phyloP scores from a whole-genome alignment of 64 coral and sea anemone species.

The Stichodactyla helianthus region DNA sequence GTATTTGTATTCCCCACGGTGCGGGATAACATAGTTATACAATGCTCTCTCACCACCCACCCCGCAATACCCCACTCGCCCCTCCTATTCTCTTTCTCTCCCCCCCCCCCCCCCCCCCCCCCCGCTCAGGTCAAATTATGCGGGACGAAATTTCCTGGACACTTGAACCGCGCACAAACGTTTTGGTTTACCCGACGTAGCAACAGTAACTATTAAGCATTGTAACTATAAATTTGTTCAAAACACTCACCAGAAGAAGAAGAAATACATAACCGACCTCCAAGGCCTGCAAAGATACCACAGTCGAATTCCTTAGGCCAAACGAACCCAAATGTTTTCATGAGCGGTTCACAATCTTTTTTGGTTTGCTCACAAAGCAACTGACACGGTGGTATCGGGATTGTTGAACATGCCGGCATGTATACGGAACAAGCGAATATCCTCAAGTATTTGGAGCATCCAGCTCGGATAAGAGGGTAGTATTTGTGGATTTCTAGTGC shows the following conservation, averaged over 20 bases:
- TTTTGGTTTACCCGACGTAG: too few species aligned
- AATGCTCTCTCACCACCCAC: too few species aligned
- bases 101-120: too few species aligned
- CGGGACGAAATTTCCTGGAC: too few species aligned
- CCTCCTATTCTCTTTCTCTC: too few species aligned
- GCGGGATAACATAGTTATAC: too few species aligned
- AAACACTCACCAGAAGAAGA: conserved; percentile 37
- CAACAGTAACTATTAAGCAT: background rate
- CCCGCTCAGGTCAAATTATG: too few species aligned
- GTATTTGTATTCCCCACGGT: too few species aligned
- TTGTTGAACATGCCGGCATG: conserved; percentile 35
- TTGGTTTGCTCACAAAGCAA: conserved; percentile 45
- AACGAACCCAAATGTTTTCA: conserved; percentile 67
- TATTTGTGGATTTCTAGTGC: background rate
- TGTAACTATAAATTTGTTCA: background rate
- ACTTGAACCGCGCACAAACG: too few species aligned
- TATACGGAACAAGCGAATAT: conserved; percentile 62
- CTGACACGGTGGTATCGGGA: conserved; percentile 17
- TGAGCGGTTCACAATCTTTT: conserved; percentile 42
- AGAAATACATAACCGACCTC: background rate
- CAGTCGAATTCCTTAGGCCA: conserved; percentile 80
- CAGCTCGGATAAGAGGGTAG: conserved; percentile 29
- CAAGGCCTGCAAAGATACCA: conserved; percentile 42
- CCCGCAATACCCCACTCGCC: too few species aligned
- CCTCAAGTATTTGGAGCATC: conserved; percentile 34